phyloP scores from a whole-genome alignment of 2,797 vertebrate genomes.

The Heteromormyrus szaboi region DNA sequence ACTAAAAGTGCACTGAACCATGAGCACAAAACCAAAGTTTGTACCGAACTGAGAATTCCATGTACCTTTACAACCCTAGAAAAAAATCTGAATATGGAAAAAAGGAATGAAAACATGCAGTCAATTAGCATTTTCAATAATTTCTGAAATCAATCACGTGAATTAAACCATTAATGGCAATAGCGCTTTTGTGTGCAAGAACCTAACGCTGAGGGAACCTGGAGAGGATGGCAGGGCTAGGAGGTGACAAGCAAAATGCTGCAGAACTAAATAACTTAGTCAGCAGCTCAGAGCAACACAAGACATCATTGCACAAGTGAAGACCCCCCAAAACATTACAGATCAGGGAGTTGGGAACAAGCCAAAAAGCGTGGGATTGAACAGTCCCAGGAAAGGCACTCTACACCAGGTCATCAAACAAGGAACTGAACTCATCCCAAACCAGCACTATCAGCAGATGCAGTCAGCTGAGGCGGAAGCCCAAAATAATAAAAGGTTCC shows the following conservation, averaged over 20 bases:
- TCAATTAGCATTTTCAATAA: background rate
- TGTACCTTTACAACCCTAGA: background rate
- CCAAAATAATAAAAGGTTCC: background rate
- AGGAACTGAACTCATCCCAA: background rate
- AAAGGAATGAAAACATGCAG: background rate
- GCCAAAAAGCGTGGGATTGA: background rate
- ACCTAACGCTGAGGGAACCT: background rate
- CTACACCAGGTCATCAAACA: background rate
- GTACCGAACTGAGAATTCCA: background rate
- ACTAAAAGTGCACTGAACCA: background rate
- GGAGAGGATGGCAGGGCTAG: background rate
- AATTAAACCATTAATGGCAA: background rate
- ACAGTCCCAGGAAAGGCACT: background rate
- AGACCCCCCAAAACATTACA: conserved; percentile 23
- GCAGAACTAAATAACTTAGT: background rate
- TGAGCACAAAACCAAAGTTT: background rate
- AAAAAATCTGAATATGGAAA: background rate
- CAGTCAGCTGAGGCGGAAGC: background rate
- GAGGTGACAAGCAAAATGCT: background rate
- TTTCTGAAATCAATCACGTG: background rate
- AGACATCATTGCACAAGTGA: background rate
- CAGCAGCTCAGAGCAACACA: background rate
- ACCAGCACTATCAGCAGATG: background rate
- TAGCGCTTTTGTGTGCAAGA: background rate
- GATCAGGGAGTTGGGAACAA: conserved; percentile 27